Evolutionary conservation across 2,797 vertebrate genomes (phyloP), one percentile per base, ranked within the genome.

Genomic region (Eremophila alpestris): DNA sequence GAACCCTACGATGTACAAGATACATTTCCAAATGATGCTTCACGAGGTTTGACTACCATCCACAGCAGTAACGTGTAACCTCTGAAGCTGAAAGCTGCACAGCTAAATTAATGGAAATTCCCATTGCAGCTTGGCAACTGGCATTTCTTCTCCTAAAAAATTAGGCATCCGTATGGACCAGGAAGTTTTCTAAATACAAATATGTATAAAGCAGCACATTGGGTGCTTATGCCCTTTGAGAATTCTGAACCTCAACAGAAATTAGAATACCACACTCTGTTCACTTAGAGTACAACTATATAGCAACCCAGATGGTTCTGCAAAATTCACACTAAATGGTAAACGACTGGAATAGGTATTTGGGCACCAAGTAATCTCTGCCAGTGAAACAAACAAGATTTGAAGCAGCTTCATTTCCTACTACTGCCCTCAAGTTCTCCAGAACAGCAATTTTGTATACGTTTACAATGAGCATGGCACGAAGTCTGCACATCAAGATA

Each of bases 181-280:
- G 24, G 11, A 83, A 65, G 3, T 62, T 84, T 81, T 68, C 30
- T 78, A 60, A 73, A 64, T 36, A 40, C 7, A 43, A 46, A 17
- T 20, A 81, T 9, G 19, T 16, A 41, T 14, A 34, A 49, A 30
- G 7, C 13, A 46, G 34, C 16, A 60, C 10, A 38, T 24, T 36
- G 24, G 10, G 3, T 78, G 15, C 27, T 22, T 29, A 68, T 20
- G 11, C 29, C n/a, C n/a, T 64, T 73, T 78, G 46, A 71, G 43
- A 90, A 81, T 23, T 17, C 10, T 43, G n/a, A 6, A 26, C 10
- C 14, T 38, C 56, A 9, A 20, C 11, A 30, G 32, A 86, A 68
- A 67, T 62, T 17, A 86, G 41, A 17, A 83, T 16, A 5, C 10
- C 23, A 59, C 26, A 21, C 7, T 65, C 14, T 0, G 0, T 16